Conservation (phyloP, 2,113 vertebrate genomes). For the Phocoena sinus region DNA sequence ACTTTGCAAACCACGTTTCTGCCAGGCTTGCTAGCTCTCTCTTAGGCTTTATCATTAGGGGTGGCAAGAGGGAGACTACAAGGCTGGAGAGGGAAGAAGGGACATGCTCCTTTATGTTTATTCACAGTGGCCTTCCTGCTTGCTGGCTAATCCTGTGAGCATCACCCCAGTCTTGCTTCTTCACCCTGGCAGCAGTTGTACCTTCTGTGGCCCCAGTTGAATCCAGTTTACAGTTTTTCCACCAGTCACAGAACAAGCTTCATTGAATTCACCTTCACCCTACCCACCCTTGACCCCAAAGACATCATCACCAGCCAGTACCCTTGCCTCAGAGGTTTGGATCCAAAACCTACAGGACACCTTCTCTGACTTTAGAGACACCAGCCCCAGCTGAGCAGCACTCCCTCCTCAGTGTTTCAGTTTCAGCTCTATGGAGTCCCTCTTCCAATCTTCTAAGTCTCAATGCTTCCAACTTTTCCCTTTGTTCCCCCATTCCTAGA, state of each 20-base stretch:
- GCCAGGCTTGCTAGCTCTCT: neutral
- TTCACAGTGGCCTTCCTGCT: neutral
- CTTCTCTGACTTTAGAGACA: neutral
- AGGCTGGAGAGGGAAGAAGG: neutral
- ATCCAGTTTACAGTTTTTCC: neutral
- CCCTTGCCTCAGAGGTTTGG: neutral
- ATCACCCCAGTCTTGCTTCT: neutral
- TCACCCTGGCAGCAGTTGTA: neutral
- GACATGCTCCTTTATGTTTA: neutral
- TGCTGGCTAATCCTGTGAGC: neutral
- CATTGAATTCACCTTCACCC: neutral
- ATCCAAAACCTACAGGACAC: neutral
- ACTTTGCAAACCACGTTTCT: neutral
- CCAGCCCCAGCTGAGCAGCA: neutral
- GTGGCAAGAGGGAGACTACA: neutral
- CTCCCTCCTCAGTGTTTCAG: neutral
- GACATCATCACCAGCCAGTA: neutral
- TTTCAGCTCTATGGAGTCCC: neutral
- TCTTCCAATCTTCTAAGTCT: neutral
- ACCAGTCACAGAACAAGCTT: neutral
- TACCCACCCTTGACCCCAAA: neutral
- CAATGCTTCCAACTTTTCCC: neutral
- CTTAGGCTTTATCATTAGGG: neutral
- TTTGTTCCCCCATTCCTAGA: neutral
- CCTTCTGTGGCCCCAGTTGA: neutral